phyloP scores from a whole-genome alignment of 2,113 vertebrate species.

The Bothrops jararaca region DNA sequence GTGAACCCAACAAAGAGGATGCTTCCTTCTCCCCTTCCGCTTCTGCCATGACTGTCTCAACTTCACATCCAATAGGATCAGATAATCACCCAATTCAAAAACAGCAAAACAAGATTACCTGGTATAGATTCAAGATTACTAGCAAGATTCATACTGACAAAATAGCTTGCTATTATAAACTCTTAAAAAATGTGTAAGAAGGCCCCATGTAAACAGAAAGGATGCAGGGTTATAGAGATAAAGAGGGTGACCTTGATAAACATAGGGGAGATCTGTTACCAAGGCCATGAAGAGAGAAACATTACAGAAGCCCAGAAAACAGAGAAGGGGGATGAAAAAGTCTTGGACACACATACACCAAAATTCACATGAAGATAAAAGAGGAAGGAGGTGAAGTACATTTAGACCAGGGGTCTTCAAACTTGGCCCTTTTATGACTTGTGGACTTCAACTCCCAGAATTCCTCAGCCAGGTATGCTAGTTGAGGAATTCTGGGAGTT shows the following conservation, averaged over 20 bases:
- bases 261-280: background rate
- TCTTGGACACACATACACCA: background rate
- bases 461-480: no score
- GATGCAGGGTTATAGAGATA: background rate
- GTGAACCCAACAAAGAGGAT: background rate
- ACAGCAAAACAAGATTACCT: background rate
- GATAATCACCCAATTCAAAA: background rate
- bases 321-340: background rate
- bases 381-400: background rate
- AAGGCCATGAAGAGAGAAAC: background rate
- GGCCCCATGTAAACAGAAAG: background rate
- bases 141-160: background rate
- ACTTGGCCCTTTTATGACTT: no score
- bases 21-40: background rate
- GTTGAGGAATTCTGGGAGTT: no score
- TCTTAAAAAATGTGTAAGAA: background rate
- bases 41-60: background rate
- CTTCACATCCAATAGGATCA: background rate
- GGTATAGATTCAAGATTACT: background rate
- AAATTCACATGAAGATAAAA: background rate
- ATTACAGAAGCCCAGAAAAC: background rate
- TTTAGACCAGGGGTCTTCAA: background rate
- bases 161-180: background rate
- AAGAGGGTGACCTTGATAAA: background rate
- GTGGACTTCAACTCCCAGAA: no score